Evolutionary conservation across 2,113 vertebrate genomes (phyloP).

Genomic region (Pluvianellus socialis): DNA sequence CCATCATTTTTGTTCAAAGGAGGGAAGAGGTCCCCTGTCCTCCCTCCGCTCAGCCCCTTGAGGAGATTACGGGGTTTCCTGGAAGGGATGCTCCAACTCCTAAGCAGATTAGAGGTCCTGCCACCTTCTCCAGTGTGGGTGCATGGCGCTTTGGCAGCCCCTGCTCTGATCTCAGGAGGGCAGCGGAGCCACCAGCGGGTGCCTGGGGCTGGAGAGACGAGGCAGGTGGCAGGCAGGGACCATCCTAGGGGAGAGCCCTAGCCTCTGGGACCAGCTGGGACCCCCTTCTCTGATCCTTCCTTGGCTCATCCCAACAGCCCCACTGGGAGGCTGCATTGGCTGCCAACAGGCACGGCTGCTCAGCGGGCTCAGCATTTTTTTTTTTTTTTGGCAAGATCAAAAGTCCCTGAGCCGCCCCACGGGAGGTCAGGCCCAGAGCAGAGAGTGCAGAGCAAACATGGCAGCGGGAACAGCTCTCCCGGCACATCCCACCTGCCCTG

Average conservation of each 20-base stretch:
- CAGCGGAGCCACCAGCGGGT: accelerated
- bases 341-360: background rate
- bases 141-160: background rate
- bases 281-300: background rate
- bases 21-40: background rate
- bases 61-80: constrained; percentile 10
- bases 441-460: background rate
- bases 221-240: background rate
- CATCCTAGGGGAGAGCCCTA: background rate
- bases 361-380: accelerated
- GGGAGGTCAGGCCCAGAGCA: background rate
- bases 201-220: background rate
- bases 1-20: background rate
- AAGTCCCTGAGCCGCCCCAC: background rate
- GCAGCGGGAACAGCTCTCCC: background rate
- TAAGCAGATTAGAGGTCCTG: constrained; percentile 4
- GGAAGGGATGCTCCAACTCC: background rate
- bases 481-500: background rate
- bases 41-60: background rate
- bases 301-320: background rate
- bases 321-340: background rate
- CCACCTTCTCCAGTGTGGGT: background rate
- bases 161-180: background rate
- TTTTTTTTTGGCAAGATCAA: background rate
- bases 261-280: background rate